Conservation (phyloP, 2,113 vertebrate species). For the Eptesicus fuscus region DNA sequence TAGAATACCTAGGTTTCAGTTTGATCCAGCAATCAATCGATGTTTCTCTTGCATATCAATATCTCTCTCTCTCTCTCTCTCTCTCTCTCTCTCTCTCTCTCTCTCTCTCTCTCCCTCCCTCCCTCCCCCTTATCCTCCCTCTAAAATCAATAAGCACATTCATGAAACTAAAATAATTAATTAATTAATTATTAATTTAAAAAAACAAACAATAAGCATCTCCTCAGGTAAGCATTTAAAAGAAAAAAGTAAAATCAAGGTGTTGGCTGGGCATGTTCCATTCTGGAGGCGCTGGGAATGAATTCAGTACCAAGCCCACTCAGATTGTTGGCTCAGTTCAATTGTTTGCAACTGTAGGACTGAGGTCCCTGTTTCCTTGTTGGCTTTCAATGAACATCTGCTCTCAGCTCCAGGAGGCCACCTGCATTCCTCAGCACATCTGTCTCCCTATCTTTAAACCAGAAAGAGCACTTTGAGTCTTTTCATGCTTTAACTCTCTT, state of each 20-base stretch:
- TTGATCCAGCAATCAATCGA: background rate
- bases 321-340: background rate
- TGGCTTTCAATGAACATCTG: background rate
- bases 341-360: background rate
- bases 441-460: background rate
- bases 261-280: background rate
- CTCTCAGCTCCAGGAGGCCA: background rate
- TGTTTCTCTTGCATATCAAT: background rate
- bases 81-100: too few species aligned
- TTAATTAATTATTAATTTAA: too few species aligned
- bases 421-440: background rate
- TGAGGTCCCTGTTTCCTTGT: background rate
- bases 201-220: background rate
- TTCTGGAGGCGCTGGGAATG: background rate
- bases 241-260: background rate
- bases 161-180: too few species aligned
- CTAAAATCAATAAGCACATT: background rate
- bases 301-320: background rate
- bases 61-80: background rate
- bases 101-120: too few species aligned
- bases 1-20: background rate
- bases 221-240: background rate
- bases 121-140: background rate
- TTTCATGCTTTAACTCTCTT: background rate
- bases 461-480: background rate